phyloP scores from a whole-genome alignment of 2,888 invertebrate species.

The Andrena flavipes region DNA sequence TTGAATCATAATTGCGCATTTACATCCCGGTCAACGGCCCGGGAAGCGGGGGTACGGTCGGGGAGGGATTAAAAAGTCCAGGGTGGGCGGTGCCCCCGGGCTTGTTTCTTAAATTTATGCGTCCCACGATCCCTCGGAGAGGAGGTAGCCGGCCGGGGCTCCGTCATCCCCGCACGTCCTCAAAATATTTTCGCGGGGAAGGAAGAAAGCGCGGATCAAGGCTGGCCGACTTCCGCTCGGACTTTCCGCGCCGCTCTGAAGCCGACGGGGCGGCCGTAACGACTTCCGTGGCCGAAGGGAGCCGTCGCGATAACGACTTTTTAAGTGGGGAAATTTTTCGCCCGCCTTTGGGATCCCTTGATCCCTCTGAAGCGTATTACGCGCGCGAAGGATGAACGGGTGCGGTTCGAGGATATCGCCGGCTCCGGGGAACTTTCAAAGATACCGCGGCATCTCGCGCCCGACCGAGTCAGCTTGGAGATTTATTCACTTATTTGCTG shows the following conservation, averaged over 20 bases:
- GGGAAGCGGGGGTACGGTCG: neutral
- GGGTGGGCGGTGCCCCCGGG: neutral
- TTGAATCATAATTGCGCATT: constrained; percentile 58
- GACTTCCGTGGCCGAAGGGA: constrained; percentile 41
- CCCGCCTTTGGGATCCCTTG: constrained; percentile 10
- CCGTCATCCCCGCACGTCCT: constrained; percentile 41
- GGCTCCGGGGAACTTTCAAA: neutral
- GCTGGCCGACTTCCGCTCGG: constrained; percentile 17
- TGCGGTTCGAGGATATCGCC: neutral
- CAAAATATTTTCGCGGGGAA: constrained; percentile 46
- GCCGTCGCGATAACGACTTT: constrained; percentile 69
- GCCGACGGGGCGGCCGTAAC: constrained; percentile 33
- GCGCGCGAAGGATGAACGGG: neutral
- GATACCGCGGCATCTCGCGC: neutral
- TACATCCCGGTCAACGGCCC: constrained; percentile 25
- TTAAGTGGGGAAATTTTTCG: constrained; percentile 70
- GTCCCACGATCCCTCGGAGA: constrained; percentile 42
- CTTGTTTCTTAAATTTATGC: constrained; percentile 64
- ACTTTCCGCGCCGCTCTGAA: neutral
- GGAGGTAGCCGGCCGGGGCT: constrained; percentile 5
- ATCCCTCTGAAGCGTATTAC: constrained; percentile 1
- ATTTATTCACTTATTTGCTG: neutral
- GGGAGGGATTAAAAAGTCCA: constrained; percentile 62
- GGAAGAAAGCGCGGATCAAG: constrained; percentile 24
- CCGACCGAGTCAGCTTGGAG: neutral